A percentile compares a stretch with the other conserved stretches of the same genome.
Conservation (phyloP, 2,113 vertebrate genomes). For the Lipophrys pholis region DNA sequence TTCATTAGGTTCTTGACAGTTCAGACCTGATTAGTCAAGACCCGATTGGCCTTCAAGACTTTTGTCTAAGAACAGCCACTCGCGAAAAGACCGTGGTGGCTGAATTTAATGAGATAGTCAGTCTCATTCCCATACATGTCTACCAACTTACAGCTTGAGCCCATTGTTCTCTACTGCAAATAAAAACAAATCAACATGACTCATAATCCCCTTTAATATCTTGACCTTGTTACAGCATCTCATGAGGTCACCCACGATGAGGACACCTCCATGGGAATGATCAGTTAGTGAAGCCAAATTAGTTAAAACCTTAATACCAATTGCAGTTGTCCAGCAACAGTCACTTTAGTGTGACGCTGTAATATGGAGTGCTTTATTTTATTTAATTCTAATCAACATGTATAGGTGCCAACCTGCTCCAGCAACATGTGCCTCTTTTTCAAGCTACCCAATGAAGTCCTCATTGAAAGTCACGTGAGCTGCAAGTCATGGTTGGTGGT, state of each 20-base stretch:
- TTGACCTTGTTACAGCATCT: conserved; percentile 77
- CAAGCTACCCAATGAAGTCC: not conserved
- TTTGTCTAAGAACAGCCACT: conserved; percentile 63
- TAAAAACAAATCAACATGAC: conserved; percentile 68
- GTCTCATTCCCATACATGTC: conserved; percentile 77
- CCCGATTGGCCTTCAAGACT: conserved; percentile 73
- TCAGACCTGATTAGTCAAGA: conserved; percentile 64
- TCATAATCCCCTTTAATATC: conserved; percentile 76
- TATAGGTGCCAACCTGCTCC: conserved; percentile 5
- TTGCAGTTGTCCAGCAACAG: not conserved
- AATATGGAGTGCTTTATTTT: too few relatives aligned
- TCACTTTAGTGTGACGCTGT: too few relatives aligned
- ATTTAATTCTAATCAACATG: not conserved
- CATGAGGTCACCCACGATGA: conserved; percentile 59
- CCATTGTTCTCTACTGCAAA: conserved; percentile 68
- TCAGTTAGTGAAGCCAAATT: conserved; percentile 31
- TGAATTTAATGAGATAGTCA: conserved; percentile 69
- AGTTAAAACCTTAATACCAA: not conserved
- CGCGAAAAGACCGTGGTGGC: conserved; percentile 42
- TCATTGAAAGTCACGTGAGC: conserved; percentile 47
- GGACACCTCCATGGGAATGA: conserved; percentile 44
- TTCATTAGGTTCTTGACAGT: conserved; percentile 69
- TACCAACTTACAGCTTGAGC: conserved; percentile 52
- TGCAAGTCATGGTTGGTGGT: conserved; percentile 82
- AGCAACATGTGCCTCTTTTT: conserved; percentile 6